phyloP scores from a whole-genome alignment of 2,113 vertebrate genomes.

The Bos indicus region DNA sequence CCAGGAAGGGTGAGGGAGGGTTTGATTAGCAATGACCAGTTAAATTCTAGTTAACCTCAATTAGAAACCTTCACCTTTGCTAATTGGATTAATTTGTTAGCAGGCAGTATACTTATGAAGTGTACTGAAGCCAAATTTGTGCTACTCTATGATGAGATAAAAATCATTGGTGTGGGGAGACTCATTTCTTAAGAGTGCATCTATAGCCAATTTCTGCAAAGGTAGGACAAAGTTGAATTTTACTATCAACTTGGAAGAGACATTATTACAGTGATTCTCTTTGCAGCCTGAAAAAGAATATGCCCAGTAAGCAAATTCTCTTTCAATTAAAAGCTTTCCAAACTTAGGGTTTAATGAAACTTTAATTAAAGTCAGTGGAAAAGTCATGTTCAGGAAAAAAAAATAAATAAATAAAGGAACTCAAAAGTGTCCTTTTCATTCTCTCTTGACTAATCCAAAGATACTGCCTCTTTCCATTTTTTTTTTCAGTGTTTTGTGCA shows the following conservation, averaged over 20 bases:
- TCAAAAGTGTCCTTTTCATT: slow-evolving; percentile 34
- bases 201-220: slow-evolving; percentile 68
- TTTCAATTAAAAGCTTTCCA: slow-evolving; percentile 80
- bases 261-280: slow-evolving; percentile 68
- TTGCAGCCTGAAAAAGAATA: slow-evolving; percentile 56
- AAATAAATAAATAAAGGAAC: slow-evolving; percentile 20
- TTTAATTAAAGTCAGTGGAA: slow-evolving; percentile 80
- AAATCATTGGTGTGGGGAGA: slow-evolving; percentile 60
- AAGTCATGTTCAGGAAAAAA: slow-evolving; percentile 63
- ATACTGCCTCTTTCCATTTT: not conserved
- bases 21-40: slow-evolving; percentile 81
- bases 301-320: slow-evolving; percentile 76
- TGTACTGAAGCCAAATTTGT: slow-evolving; percentile 66
- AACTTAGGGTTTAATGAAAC: slow-evolving; percentile 75
- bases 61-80: slow-evolving; percentile 83
- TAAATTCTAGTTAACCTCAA: slow-evolving; percentile 86
- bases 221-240: slow-evolving; percentile 77
- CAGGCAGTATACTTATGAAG: slow-evolving; percentile 72
- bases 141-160: slow-evolving; percentile 72
- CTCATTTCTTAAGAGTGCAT: slow-evolving; percentile 64
- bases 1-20: slow-evolving; percentile 30
- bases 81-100: slow-evolving; percentile 85
- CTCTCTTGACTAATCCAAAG: not conserved
- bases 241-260: slow-evolving; percentile 72
- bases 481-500: not conserved